Base-by-base conservation (phyloP, 1,140 invertebrate genomes). In the Theocolax elegans region DNA sequence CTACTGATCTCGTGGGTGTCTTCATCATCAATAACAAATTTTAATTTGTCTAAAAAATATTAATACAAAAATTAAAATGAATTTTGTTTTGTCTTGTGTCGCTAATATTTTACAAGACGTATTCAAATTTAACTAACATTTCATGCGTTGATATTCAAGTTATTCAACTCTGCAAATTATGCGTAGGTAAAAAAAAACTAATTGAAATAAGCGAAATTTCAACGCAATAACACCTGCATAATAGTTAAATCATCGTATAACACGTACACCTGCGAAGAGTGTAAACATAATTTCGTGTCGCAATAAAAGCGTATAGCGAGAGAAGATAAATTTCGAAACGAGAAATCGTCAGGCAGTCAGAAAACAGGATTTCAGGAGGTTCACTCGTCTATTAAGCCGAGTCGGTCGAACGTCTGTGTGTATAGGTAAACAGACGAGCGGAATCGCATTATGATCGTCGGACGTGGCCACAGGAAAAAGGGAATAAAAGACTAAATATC, bases 401-500 rank as follows among this genome's bases (percentile, higher is more conserved):
- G 1, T 17, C 51, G 15, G 29, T 23, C n/a, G 42, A 44, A 15
- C 7, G 13, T n/a, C 15, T 15, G 42, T 44, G n/a, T 44, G 17
- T n/a, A 49, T n/a, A 21, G n/a, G 10, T 35, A 35, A 35, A 35
- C 31, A 35, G n/a, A n/a, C 42, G n/a, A 17, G 42, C 21, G 46
- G n/a, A 58, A 31, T 54, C 54, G 54, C 54, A 58, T 42, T 29
- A 54, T 54, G 25, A 35, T 19, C 2, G 54, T 19, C 49, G 7
- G 56, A 23, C 54, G 21, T 25, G 17, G 17, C n/a, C 25, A 51
- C 10, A 12, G 12, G 59, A 46, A 44, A 63, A 19, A 29, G 53
- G n/a, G 23, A 72, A 67, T 25, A 54, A 68, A 73, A 60, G 42
- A 29, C 40, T 25, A 35, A 69, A 67, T 35, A 25, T 67, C 1